Evolutionary conservation across 2,888 invertebrate species (phyloP).

Genomic region (Lithophane ornitopus): DNA sequence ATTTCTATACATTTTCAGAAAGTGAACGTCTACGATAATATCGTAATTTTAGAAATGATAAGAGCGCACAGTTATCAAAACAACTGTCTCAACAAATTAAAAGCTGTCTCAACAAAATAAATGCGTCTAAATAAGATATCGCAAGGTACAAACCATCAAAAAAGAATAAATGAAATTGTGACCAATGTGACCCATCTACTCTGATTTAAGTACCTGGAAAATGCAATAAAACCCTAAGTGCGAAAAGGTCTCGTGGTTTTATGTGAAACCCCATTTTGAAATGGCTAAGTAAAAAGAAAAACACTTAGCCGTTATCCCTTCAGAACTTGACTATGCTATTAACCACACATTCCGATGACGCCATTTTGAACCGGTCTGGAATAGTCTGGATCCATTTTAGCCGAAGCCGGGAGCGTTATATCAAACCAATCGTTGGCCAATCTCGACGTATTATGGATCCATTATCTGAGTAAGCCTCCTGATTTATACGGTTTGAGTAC

Average conservation of each 20-base stretch:
- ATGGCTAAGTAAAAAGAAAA: constrained; percentile 52
- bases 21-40: background rate
- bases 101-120: background rate
- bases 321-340: constrained; percentile 57
- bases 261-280: constrained; percentile 32
- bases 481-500: constrained; percentile 23
- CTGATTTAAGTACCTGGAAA: constrained; percentile 39
- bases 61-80: background rate
- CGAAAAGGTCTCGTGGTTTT: constrained; percentile 38
- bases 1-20: background rate
- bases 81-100: background rate
- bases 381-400: constrained; percentile 40
- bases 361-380: constrained; percentile 42
- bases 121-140: background rate
- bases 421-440: constrained; percentile 42
- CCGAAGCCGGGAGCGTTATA: constrained; percentile 31
- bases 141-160: background rate
- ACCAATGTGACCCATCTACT: constrained; percentile 10
- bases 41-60: background rate
- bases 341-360: constrained; percentile 42
- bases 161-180: no score
- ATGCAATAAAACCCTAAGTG: constrained; percentile 41
- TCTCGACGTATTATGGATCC: constrained; percentile 52
- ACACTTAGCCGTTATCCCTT: constrained; percentile 55
- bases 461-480: constrained; percentile 56